phyloP scores from a whole-genome alignment of 2,113 vertebrate genomes.

The Panthera leo region DNA sequence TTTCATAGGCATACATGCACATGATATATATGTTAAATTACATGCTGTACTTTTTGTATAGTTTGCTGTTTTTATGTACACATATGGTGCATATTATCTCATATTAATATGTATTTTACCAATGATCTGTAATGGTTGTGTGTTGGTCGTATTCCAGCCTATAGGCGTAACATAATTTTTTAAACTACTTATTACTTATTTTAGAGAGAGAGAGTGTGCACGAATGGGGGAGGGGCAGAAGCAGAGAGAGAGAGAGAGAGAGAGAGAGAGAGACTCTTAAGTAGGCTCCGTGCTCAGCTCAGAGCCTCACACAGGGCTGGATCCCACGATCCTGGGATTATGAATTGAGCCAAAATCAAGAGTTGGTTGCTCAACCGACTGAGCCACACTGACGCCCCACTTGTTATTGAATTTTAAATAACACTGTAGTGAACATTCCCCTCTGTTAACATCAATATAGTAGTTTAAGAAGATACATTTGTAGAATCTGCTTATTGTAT shows the following conservation, averaged over 20 bases:
- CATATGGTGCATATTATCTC: neutral
- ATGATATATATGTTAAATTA: neutral
- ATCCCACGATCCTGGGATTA: no score
- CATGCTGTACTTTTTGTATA: neutral
- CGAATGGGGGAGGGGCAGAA: no score
- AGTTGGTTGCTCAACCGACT: no score
- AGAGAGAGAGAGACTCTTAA: no score
- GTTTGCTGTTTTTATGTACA: neutral
- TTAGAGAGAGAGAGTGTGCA: no score
- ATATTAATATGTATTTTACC: neutral
- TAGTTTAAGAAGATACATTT: neutral
- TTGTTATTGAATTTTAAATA: constrained; percentile 39
- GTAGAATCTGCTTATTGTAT: neutral
- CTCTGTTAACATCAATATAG: neutral
- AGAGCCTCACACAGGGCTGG: no score
- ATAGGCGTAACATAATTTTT: constrained; percentile 8
- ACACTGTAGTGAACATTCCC: neutral
- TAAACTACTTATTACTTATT: neutral
- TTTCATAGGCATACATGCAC: neutral
- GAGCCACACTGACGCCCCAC: no score
- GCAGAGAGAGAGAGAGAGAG: no score
- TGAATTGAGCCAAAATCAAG: no score
- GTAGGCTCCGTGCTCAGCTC: no score
- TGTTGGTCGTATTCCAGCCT: constrained; percentile 24
- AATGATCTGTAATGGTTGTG: neutral